These are phyloP conservation scores for Diorhabda elongata DNA, from an alignment of 1,140 invertebrate genomes.

Conservation along the genomic window DNA sequence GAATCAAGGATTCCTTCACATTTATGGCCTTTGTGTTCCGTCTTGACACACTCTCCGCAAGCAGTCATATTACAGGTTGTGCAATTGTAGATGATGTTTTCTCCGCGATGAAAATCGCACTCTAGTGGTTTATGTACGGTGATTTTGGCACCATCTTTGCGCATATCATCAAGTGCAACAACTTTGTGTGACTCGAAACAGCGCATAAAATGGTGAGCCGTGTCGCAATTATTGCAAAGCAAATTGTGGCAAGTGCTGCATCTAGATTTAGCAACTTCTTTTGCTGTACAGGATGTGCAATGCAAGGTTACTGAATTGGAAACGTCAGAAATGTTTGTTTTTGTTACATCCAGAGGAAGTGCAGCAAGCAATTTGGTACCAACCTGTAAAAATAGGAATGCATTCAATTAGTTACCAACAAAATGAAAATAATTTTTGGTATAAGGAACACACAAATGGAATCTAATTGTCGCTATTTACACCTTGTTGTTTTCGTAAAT, in stretches of 20 bases:
- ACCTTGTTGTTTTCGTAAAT: too few relatives aligned
- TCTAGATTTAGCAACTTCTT: constrained; percentile 84
- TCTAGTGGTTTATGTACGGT: constrained; percentile 78
- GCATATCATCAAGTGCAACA: constrained; percentile 80
- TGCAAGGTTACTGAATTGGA: constrained; percentile 70
- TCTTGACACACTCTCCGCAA: constrained; percentile 76
- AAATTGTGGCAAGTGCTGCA: constrained; percentile 92
- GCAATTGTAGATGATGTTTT: constrained; percentile 79
- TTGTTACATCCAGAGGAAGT: constrained; percentile 76
- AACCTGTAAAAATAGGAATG: constrained; percentile 48
- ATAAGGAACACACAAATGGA: too few relatives aligned
- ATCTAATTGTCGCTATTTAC: too few relatives aligned
- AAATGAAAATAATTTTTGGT: not conserved
- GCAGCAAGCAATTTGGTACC: constrained; percentile 67
- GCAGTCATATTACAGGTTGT: constrained; percentile 74
- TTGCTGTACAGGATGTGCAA: constrained; percentile 85
- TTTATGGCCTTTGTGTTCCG: constrained; percentile 76
- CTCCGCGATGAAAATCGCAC: constrained; percentile 70
- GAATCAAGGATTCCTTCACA: constrained; percentile 73
- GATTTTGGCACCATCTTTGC: constrained; percentile 67
- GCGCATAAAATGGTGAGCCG: constrained; percentile 89
- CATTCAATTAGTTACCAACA: not conserved
- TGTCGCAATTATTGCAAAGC: constrained; percentile 87
- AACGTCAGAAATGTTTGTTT: constrained; percentile 81
- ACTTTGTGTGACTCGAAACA: constrained; percentile 92